Percentiles rank a stretch among this genome's conserved stretches.
phyloP scores from a whole-genome alignment of 92 coral and sea anemone genomes.

The Metridium senile region DNA sequence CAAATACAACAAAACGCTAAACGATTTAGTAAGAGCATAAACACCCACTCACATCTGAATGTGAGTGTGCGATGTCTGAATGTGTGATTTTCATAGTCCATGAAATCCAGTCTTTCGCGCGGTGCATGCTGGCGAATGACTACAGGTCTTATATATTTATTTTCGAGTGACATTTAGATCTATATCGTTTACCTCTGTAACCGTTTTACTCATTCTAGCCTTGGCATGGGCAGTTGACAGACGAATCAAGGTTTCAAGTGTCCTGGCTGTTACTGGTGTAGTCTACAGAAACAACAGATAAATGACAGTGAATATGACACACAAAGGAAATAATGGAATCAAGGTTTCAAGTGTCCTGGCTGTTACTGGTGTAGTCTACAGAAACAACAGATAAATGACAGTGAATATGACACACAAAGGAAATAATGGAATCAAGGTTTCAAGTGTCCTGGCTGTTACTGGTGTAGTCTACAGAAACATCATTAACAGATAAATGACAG shows the following conservation, averaged over 20 bases:
- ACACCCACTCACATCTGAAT: too few relatives aligned
- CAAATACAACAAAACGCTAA: too few relatives aligned
- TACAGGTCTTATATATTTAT: background rate
- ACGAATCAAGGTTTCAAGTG: conserved; percentile 95
- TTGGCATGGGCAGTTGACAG: conserved; percentile 97
- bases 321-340: too few relatives aligned
- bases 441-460: conserved; percentile 93
- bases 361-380: conserved; percentile 94
- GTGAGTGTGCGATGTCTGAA: too few relatives aligned
- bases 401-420: too few relatives aligned
- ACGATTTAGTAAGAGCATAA: too few relatives aligned
- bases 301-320: too few relatives aligned
- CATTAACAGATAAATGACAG: background rate
- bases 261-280: conserved; percentile 96
- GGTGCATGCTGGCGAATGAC: too few relatives aligned
- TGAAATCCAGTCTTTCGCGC: too few relatives aligned
- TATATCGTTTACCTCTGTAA: conserved; percentile 64
- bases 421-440: conserved; percentile 97
- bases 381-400: background rate
- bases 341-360: conserved; percentile 94
- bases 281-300: conserved; percentile 53
- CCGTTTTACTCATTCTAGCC: conserved; percentile 90
- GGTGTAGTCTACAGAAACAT: conserved; percentile 82
- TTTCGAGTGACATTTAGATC: background rate
- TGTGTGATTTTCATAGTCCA: too few relatives aligned